Percentiles rank a stretch among this genome's conserved stretches.
Evolutionary conservation across 2,888 invertebrate genomes (phyloP).

Genomic region (Melikaiella ostensackeni): DNA sequence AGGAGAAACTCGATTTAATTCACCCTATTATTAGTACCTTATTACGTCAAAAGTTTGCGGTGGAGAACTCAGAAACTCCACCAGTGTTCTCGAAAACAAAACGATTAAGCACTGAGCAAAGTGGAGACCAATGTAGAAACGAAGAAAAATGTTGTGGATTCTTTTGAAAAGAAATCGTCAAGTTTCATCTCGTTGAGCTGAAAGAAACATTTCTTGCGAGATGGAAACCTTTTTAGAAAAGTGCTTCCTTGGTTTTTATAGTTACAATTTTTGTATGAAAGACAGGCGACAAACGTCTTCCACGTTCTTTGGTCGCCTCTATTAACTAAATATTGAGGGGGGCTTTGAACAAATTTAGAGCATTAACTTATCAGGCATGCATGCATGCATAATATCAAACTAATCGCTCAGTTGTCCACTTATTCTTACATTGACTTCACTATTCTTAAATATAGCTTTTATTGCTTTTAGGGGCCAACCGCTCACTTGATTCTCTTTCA

Average conservation of each 20-base stretch:
- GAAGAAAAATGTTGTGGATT: background rate
- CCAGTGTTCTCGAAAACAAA: background rate
- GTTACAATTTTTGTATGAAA: background rate
- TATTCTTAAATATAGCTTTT: no score
- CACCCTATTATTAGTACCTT: constrained; percentile 56
- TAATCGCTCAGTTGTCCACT: no score
- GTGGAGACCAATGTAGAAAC: background rate
- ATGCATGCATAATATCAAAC: no score
- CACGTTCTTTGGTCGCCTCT: background rate
- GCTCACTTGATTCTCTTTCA: no score
- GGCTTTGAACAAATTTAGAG: no score
- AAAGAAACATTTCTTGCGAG: background rate
- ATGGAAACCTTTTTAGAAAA: background rate
- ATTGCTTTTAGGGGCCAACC: no score
- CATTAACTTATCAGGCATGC: no score
- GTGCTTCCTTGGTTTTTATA: background rate
- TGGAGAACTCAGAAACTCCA: background rate
- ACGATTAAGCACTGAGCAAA: background rate
- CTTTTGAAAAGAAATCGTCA: background rate
- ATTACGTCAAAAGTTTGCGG: constrained; percentile 2
- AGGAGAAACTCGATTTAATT: constrained; percentile 56
- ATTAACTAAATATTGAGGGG: no score
- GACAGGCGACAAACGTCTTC: background rate
- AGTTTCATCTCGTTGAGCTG: background rate
- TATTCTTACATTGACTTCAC: no score